Percentiles rank a stretch among this genome's conserved stretches.
These are phyloP conservation scores for Cataglyphis rosenhaueri DNA, from an alignment of 2,888 invertebrate genomes.

Conservation along the genomic window DNA sequence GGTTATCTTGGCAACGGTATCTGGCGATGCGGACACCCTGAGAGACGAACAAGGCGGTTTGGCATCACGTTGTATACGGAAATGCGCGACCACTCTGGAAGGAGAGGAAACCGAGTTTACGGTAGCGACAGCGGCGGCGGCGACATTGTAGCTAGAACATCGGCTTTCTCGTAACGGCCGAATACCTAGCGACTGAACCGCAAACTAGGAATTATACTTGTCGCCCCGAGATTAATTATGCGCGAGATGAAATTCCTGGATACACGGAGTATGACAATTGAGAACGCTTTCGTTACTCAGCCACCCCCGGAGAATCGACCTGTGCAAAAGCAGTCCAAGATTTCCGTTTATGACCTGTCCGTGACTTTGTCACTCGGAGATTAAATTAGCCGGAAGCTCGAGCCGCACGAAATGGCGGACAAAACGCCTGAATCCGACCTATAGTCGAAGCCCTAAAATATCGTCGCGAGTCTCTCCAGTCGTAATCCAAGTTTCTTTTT, in stretches of 20 bases:
- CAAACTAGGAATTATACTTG: slow-evolving; percentile 77
- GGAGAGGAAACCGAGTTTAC: slow-evolving; percentile 69
- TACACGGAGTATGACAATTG: slow-evolving; percentile 73
- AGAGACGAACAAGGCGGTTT: slow-evolving; percentile 31
- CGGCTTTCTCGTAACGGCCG: slow-evolving; percentile 61
- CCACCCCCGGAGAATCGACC: slow-evolving; percentile 11
- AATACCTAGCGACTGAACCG: slow-evolving; percentile 59
- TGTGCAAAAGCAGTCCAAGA: neutral
- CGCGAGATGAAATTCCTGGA: slow-evolving; percentile 82
- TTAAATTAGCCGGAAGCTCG: slow-evolving; percentile 67
- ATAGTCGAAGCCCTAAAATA: slow-evolving; percentile 50
- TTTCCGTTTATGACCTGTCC: neutral
- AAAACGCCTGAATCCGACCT: slow-evolving; percentile 29
- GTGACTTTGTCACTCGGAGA: slow-evolving; percentile 40
- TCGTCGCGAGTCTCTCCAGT: slow-evolving; percentile 11
- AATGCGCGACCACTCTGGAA: slow-evolving; percentile 55
- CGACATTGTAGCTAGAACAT: slow-evolving; percentile 67
- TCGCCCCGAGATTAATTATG: slow-evolving; percentile 82
- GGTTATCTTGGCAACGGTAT: slow-evolving; percentile 62
- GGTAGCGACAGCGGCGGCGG: slow-evolving; percentile 51
- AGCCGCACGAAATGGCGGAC: slow-evolving; percentile 41
- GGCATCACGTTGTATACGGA: slow-evolving; percentile 47
- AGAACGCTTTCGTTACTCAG: slow-evolving; percentile 49
- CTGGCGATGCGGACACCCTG: slow-evolving; percentile 60
- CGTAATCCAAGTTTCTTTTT: slow-evolving; percentile 57